Evolutionary conservation across 2,888 invertebrate genomes (phyloP), one percentile per base, ranked within the genome.

Genomic region (Drosophila birchii): DNA sequence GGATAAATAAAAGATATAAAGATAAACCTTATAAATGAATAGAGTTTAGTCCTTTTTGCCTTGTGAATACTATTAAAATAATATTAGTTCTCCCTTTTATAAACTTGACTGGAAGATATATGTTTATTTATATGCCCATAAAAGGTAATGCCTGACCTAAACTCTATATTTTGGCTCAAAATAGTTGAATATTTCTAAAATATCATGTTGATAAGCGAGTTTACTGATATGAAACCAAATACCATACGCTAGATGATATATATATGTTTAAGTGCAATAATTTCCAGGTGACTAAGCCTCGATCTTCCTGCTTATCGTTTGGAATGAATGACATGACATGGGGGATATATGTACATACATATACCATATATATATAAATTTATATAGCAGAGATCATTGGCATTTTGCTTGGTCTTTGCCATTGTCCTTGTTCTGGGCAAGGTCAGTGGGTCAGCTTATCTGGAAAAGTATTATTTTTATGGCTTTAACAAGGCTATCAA

Each of bases 121-220:
- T 23, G 4, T 23, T 23, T 4, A 23, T 23, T 23, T 23, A 39
- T 39, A 43, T 44, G 14, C 14, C 43, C 1, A 14, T 43, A 18
- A 20, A 43, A 12, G 43, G 43, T 6, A 41, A 12, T 43, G 6
- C 20, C 20, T 43, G 43, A 43, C 2, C 11, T n/a, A n/a, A 49
- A 12, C 9, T n/a, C 9, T 11, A n/a, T 29, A 29, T 32, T 49
- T 32, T 12, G 6, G 32, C 12, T 14, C 1, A 18, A 5, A 51
- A 51, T 9, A 23, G n/a, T 54, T 39, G 2, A 0, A n/a, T 39
- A 54, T 38, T 54, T 39, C 26, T 23, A 5, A n/a, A 55, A 61
- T 36, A 61, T 61, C 61, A 61, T 44, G 61, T 61, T 61, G 61
- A 43, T 44, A 61, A 44, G 61, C 18, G 44, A 34, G 14, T 32